A percentile compares a stretch with the other conserved stretches of the same genome.
These are phyloP conservation scores for Atopsyche davidsoni DNA, from an alignment of 1,140 invertebrate genomes.

Conservation along the genomic window DNA sequence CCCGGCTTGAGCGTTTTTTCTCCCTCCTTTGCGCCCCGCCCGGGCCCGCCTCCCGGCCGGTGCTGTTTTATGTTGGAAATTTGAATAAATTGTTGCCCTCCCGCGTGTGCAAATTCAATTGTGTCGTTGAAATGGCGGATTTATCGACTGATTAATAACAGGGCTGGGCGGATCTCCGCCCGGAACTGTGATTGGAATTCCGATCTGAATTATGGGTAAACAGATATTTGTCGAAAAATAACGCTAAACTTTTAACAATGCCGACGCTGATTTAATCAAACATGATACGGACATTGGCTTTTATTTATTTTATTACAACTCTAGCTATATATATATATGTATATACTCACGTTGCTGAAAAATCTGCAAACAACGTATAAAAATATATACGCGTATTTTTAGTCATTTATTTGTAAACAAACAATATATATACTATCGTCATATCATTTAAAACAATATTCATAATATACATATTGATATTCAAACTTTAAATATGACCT, in stretches of 20 bases:
- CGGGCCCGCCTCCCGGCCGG: conserved; percentile 6
- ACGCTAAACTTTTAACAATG: too few species aligned
- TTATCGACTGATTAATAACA: conserved; percentile 33
- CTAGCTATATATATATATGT: too few species aligned
- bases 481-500: too few species aligned
- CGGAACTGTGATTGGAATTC: conserved; percentile 19
- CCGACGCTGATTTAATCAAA: too few species aligned
- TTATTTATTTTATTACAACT: too few species aligned
- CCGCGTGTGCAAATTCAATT: conserved; percentile 24
- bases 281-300: too few species aligned
- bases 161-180: conserved; percentile 10
- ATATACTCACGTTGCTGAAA: too few species aligned
- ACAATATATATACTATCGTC: neutral
- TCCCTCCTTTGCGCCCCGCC: neutral
- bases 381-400: too few species aligned
- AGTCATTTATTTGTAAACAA: neutral
- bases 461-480: too few species aligned
- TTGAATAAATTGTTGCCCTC: conserved; percentile 30
- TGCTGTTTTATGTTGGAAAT: conserved; percentile 29
- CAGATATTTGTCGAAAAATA: too few species aligned
- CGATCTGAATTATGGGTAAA: conserved; percentile 17
- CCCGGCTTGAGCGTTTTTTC: conserved; percentile 16
- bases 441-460: neutral
- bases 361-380: too few species aligned
- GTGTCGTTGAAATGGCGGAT: conserved; percentile 28